A percentile compares a stretch with the other conserved stretches of the same genome.
phyloP scores from a whole-genome alignment of 2,113 vertebrate species.

The Hiodon tergisus region DNA sequence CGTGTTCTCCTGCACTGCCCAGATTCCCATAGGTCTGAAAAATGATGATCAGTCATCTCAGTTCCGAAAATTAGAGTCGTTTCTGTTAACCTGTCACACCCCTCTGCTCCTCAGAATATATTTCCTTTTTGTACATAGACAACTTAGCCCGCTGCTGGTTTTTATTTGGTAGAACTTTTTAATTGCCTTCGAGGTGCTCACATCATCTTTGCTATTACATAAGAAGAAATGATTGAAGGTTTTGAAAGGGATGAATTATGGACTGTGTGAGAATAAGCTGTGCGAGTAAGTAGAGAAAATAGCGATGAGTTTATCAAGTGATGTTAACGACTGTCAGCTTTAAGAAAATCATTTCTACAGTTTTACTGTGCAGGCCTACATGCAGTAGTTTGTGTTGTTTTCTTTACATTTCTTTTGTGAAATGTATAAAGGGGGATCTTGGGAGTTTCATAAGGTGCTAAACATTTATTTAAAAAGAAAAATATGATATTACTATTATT shows the following conservation, averaged over 20 bases:
- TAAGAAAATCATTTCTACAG: conserved; percentile 52
- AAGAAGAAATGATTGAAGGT: conserved; percentile 56
- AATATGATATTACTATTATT: conserved; percentile 70
- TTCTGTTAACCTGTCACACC: conserved; percentile 41
- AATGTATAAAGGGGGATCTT: conserved; percentile 67
- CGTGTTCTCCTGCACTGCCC: no score
- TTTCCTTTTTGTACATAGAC: conserved; percentile 63
- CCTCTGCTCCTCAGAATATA: conserved; percentile 30
- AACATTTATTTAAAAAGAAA: conserved; percentile 91
- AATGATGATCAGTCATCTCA: no score
- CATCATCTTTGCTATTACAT: conserved; percentile 74
- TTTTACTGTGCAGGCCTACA: conserved; percentile 80
- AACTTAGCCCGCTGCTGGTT: conserved; percentile 57
- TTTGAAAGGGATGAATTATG: conserved; percentile 45
- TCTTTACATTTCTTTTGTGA: conserved; percentile 54
- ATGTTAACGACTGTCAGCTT: conserved; percentile 52
- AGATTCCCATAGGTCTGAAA: no score
- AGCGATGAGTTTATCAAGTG: conserved; percentile 50
- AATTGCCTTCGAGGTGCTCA: conserved; percentile 61
- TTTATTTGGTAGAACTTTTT: conserved; percentile 39
- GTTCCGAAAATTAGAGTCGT: conserved; percentile 20
- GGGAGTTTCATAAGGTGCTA: conserved; percentile 92
- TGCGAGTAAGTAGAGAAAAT: conserved; percentile 40
- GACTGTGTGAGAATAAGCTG: conserved; percentile 59
- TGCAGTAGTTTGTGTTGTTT: conserved; percentile 38